These are phyloP conservation scores for Clepsis dumicolana DNA, from an alignment of 2,888 invertebrate genomes.

Conservation along the genomic window DNA sequence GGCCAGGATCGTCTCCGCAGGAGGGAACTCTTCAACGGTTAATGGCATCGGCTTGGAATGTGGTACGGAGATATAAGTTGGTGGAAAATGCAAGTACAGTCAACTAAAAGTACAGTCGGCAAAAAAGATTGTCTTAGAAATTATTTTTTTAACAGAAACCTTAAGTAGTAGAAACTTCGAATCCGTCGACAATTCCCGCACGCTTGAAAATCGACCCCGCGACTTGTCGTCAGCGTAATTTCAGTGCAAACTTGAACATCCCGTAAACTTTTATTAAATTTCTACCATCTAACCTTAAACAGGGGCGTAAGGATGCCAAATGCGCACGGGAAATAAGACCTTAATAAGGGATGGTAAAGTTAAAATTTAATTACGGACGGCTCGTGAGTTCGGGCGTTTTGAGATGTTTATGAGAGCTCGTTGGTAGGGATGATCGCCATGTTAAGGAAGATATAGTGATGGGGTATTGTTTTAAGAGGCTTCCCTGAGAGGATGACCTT, in stretches of 20 bases:
- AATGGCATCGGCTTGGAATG: no score
- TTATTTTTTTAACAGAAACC: neutral
- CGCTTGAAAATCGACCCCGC: neutral
- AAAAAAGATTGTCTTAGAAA: neutral
- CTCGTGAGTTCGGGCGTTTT: neutral
- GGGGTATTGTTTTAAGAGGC: neutral
- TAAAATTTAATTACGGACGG: conserved; percentile 2
- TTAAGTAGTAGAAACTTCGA: neutral
- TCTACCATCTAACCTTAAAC: conserved; percentile 18
- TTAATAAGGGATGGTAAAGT: neutral
- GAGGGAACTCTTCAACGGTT: no score
- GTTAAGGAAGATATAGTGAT: conserved; percentile 1
- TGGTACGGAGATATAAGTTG: no score
- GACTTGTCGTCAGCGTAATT: conserved; percentile 23
- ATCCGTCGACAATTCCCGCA: conserved; percentile 17
- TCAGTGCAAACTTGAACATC: conserved; percentile 30
- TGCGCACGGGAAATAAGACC: conserved; percentile 2
- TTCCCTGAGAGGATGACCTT: no score
- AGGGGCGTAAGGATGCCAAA: neutral
- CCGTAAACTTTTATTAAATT: conserved; percentile 39
- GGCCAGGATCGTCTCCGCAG: no score
- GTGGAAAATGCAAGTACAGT: no score
- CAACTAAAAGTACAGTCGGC: neutral
- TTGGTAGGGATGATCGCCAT: neutral
- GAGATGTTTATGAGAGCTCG: neutral